These are phyloP conservation scores for Dinomys branickii DNA, from an alignment of 2,113 vertebrate genomes.

Conservation along the genomic window DNA sequence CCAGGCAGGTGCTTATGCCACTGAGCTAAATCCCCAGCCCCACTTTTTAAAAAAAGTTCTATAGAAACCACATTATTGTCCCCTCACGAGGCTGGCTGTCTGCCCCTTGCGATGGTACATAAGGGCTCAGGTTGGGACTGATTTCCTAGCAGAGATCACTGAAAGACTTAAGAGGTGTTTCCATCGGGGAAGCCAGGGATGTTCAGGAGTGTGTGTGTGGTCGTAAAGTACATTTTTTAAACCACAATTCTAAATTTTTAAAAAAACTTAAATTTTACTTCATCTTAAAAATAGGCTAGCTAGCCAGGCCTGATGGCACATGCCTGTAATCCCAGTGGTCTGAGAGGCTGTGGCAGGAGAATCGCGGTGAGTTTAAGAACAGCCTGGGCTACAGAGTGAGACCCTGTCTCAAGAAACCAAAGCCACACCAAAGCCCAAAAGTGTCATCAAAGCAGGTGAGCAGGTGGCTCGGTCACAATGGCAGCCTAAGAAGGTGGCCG, in stretches of 20 bases:
- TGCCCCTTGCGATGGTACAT: not conserved
- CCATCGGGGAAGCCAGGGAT: not conserved
- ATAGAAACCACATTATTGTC: not conserved
- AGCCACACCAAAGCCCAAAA: not conserved
- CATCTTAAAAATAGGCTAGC: not conserved
- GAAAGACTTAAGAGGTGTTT: slow-evolving; percentile 31
- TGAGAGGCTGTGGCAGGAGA: not conserved
- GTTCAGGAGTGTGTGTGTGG: not conserved
- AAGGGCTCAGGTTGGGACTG: not conserved
- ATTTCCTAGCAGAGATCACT: slow-evolving; percentile 19
- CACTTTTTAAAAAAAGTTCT: not conserved
- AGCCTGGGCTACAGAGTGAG: not conserved
- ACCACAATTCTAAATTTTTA: not conserved
- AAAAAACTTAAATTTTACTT: slow-evolving; percentile 7
- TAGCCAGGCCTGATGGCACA: not conserved
- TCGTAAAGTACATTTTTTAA: not conserved
- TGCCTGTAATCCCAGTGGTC: not conserved
- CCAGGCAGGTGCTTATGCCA: no score
- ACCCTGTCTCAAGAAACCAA: not conserved
- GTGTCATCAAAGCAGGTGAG: not conserved
- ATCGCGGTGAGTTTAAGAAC: not conserved
- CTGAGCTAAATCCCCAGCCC: no score
- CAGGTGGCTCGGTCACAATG: not conserved
- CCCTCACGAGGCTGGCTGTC: not conserved
- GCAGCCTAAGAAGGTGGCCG: not conserved